Percentiles rank a stretch among this genome's conserved stretches.
Conservation (phyloP, 2,888 invertebrate species). For the Agriotes lineatus region DNA sequence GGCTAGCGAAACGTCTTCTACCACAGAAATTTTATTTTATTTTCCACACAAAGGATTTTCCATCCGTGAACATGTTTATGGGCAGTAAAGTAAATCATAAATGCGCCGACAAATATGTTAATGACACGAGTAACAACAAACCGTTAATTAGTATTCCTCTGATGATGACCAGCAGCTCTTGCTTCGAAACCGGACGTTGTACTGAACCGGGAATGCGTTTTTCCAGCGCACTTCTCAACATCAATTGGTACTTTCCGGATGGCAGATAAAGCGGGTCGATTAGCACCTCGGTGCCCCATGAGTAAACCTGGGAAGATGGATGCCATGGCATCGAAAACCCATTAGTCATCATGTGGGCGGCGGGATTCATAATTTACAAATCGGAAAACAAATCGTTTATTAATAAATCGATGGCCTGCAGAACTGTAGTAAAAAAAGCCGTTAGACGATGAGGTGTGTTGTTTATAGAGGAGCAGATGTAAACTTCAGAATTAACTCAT, state of each 20-base stretch:
- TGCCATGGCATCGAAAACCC: constrained; percentile 8
- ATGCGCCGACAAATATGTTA: too few species aligned
- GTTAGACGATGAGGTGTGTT: not conserved
- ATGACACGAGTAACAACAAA: too few species aligned
- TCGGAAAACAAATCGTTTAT: not conserved
- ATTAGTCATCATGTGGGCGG: constrained; percentile 8
- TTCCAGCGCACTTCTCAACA: not conserved
- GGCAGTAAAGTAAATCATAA: too few species aligned
- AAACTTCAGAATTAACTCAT: too few species aligned
- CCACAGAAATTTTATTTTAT: too few species aligned
- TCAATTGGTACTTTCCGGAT: constrained; percentile 1
- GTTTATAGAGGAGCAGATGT: not conserved
- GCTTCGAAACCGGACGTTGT: constrained; percentile 4
- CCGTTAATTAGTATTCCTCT: too few species aligned
- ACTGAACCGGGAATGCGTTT: not conserved
- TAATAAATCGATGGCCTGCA: not conserved
- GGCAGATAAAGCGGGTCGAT: not conserved
- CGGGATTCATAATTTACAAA: constrained; percentile 5
- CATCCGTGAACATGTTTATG: too few species aligned
- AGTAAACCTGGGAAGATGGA: not conserved
- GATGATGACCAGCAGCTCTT: too few species aligned
- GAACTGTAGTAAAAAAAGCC: not conserved
- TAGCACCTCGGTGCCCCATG: not conserved
- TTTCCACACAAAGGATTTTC: too few species aligned
- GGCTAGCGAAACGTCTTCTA: too few species aligned